A percentile compares a stretch with the other conserved stretches of the same genome.
phyloP scores from a whole-genome alignment of 2,888 invertebrate genomes.

The Suillia variegata region DNA sequence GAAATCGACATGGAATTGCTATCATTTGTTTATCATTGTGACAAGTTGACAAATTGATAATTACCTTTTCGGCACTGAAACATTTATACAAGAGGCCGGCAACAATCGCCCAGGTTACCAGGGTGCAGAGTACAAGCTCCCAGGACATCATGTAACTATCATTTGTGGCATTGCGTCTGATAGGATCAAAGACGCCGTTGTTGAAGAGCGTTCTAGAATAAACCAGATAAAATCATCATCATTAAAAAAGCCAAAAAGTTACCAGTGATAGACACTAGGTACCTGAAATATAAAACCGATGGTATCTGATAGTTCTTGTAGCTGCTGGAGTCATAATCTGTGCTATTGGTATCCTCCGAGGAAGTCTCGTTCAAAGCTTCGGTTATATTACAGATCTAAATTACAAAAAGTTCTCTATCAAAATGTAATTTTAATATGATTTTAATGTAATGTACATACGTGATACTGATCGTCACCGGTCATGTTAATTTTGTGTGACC shows the following conservation, averaged over 20 bases:
- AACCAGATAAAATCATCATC: too few relatives aligned
- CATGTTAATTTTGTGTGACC: slow-evolving; percentile 26
- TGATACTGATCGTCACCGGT: too few relatives aligned
- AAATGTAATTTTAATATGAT: too few relatives aligned
- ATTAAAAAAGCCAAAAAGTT: too few relatives aligned
- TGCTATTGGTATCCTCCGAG: not conserved
- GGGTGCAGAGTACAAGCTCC: slow-evolving; percentile 36
- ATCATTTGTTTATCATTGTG: not conserved
- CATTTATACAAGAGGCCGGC: slow-evolving; percentile 38
- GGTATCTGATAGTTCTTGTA: slow-evolving; percentile 33
- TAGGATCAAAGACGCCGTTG: not conserved
- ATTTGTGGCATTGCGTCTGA: fast-evolving
- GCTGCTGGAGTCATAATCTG: not conserved
- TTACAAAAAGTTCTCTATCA: too few relatives aligned
- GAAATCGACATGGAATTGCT: not conserved
- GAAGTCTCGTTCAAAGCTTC: not conserved
- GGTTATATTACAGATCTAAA: slow-evolving; percentile 33
- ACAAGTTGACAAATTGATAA: not conserved
- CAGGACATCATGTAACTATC: slow-evolving; percentile 38
- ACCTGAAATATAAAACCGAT: slow-evolving; percentile 46
- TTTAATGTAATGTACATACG: too few relatives aligned
- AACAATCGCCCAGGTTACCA: slow-evolving; percentile 41
- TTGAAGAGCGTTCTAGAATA: slow-evolving; percentile 24
- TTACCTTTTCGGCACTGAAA: slow-evolving; percentile 40
- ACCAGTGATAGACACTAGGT: too few relatives aligned